Percentiles rank a stretch among this genome's conserved stretches.
These are phyloP conservation scores for Cerastis leucographa DNA, from an alignment of 2,888 invertebrate genomes.

Conservation along the genomic window DNA sequence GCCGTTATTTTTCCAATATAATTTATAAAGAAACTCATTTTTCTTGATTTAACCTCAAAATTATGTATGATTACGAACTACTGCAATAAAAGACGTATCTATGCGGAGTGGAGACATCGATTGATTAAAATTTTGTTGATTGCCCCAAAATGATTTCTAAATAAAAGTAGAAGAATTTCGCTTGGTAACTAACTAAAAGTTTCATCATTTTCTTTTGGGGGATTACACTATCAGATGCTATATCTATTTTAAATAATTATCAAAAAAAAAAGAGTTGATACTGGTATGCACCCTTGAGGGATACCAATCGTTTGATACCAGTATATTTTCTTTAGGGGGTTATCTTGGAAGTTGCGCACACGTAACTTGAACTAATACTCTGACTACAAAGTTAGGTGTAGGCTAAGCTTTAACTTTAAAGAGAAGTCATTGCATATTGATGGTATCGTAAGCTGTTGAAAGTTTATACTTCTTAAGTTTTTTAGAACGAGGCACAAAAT, in stretches of 20 bases:
- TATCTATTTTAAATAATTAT: background rate
- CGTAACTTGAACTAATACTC: background rate
- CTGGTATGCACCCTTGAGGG: conserved; percentile 2
- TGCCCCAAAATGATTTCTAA: background rate
- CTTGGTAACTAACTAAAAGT: background rate
- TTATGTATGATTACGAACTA: conserved; percentile 26
- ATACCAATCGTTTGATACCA: background rate
- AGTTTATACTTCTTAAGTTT: background rate
- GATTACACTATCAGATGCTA: background rate
- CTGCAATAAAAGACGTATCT: conserved; percentile 5
- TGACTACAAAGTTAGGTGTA: background rate
- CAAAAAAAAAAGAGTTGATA: background rate
- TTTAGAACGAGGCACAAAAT: background rate
- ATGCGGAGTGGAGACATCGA: conserved; percentile 1
- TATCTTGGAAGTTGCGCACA: background rate
- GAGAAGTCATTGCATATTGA: conserved; percentile 2
- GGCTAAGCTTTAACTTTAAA: background rate
- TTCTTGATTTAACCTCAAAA: conserved; percentile 41
- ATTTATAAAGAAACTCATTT: conserved; percentile 30
- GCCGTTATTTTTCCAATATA: conserved; percentile 4
- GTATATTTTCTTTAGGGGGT: background rate
- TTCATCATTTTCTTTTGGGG: background rate
- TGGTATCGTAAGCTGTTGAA: background rate
- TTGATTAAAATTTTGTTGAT: conserved; percentile 4
- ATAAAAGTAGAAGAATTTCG: background rate